These are phyloP conservation scores for Centropyge bicolor DNA, from an alignment of 2,797 vertebrate genomes.

Conservation along the genomic window DNA sequence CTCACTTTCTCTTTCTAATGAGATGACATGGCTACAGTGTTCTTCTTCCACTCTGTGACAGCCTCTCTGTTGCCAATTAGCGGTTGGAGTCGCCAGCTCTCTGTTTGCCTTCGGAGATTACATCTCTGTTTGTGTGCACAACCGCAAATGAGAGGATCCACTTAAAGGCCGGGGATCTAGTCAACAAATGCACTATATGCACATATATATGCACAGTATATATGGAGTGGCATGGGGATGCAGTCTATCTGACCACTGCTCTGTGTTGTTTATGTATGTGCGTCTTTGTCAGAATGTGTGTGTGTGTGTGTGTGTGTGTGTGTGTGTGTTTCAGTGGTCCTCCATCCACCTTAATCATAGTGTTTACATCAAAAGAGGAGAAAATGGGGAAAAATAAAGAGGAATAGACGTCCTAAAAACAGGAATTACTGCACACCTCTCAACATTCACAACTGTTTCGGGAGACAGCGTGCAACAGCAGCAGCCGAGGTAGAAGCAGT, in stretches of 20 bases:
- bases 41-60: slow-evolving; percentile 69
- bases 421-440: not conserved
- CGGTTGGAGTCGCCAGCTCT: slow-evolving; percentile 62
- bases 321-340: not conserved
- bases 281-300: not conserved
- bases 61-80: slow-evolving; percentile 82
- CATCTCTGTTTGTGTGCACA: slow-evolving; percentile 76
- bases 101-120: slow-evolving; percentile 78
- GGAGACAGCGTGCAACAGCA: not conserved
- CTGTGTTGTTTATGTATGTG: not conserved
- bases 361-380: slow-evolving; percentile 29
- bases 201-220: not conserved
- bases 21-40: slow-evolving; percentile 72
- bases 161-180: slow-evolving; percentile 65
- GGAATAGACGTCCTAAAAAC: slow-evolving; percentile 19
- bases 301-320: not conserved
- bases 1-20: slow-evolving; percentile 62
- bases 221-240: too few relatives aligned
- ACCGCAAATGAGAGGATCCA: slow-evolving; percentile 75
- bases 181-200: slow-evolving; percentile 51
- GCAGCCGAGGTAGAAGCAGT: slow-evolving; percentile 5
- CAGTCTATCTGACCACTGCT: not conserved
- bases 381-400: slow-evolving; percentile 23
- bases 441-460: slow-evolving; percentile 1
- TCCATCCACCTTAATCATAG: slow-evolving; percentile 34